These are phyloP conservation scores for Arctopsyche grandis DNA, from an alignment of 1,140 invertebrate genomes.

Conservation along the genomic window DNA sequence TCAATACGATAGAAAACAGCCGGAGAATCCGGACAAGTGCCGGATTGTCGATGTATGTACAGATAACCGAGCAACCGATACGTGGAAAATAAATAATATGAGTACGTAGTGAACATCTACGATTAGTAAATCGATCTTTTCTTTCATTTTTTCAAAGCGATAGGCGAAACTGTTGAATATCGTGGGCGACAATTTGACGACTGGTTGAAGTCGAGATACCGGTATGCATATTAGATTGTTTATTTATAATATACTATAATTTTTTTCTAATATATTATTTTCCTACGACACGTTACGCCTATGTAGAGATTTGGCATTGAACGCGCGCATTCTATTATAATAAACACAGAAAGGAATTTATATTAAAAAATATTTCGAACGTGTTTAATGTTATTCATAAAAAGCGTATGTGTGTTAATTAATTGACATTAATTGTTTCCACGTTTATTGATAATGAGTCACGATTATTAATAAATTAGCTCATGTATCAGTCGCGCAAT, in stretches of 20 bases:
- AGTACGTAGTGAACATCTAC: not conserved
- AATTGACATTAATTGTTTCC: too few relatives aligned
- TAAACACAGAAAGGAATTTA: not conserved
- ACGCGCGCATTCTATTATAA: not conserved
- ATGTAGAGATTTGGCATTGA: not conserved
- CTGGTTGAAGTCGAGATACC: not conserved
- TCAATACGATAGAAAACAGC: too few relatives aligned
- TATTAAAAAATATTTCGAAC: too few relatives aligned
- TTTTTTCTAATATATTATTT: not conserved
- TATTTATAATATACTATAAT: not conserved
- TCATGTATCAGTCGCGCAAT: too few relatives aligned
- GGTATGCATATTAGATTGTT: not conserved
- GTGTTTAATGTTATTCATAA: too few relatives aligned
- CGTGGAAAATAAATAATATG: too few relatives aligned
- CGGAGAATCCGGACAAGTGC: not conserved
- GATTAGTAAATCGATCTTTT: not conserved
- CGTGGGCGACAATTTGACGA: conserved; percentile 12
- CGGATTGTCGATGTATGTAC: not conserved
- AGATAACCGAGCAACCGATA: too few relatives aligned
- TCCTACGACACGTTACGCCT: not conserved
- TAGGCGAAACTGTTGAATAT: conserved; percentile 7
- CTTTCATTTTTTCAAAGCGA: not conserved
- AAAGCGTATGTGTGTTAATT: too few relatives aligned
- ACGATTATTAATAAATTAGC: too few relatives aligned
- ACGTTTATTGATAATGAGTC: too few relatives aligned